Evolutionary conservation across 2,113 vertebrate species (phyloP).

Genomic region (Capreolus pygargus): DNA sequence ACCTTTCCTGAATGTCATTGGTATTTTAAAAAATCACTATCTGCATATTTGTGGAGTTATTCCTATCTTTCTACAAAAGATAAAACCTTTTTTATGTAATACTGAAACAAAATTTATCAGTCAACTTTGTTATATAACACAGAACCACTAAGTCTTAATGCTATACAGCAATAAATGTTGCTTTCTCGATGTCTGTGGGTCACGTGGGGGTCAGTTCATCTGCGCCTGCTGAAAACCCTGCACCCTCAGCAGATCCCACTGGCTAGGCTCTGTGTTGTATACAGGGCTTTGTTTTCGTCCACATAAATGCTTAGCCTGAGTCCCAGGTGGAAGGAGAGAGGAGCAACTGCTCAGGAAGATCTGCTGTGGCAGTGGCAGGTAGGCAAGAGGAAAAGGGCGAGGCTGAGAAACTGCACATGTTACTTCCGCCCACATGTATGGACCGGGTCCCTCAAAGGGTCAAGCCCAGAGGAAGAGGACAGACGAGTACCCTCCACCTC

Average conservation of each 20-base stretch:
- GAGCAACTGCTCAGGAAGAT: not conserved
- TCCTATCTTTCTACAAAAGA: conserved; percentile 12
- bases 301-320: not conserved
- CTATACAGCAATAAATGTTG: not conserved
- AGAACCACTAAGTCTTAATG: not conserved
- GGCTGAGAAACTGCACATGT: not conserved
- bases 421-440: not conserved
- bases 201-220: not conserved
- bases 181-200: not conserved
- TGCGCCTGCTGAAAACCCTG: not conserved
- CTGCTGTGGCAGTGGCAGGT: not conserved
- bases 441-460: not conserved
- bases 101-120: not conserved
- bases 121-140: not conserved
- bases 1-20: not conserved
- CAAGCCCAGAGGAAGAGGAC: not conserved
- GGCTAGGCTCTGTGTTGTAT: not conserved
- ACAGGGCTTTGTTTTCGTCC: not conserved
- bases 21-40: not conserved
- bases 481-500: not conserved
- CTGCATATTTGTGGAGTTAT: not conserved
- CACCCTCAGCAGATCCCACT: not conserved
- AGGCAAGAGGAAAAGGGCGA: not conserved
- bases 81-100: conserved; percentile 8
- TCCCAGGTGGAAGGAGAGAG: not conserved